Percentiles rank a stretch among this genome's conserved stretches.
These are phyloP conservation scores for Catostomus latipinnis DNA, from an alignment of 2,797 vertebrate species.

Conservation along the genomic window DNA sequence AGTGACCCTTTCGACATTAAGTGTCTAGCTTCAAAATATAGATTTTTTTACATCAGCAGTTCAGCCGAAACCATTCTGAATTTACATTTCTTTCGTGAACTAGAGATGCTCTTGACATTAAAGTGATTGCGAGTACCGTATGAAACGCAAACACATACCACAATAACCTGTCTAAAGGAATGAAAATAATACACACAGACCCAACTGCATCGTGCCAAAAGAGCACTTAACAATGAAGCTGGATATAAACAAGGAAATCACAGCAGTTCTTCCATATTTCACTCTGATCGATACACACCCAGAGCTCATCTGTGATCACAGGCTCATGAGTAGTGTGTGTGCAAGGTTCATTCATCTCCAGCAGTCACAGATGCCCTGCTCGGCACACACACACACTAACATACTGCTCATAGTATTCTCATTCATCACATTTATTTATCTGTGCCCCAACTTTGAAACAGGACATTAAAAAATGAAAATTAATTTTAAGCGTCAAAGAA, in stretches of 20 bases:
- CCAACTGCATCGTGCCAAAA: slow-evolving; percentile 9
- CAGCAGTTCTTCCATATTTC: not conserved
- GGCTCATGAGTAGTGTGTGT: not conserved
- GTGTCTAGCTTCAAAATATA: not conserved
- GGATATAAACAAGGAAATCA: slow-evolving; percentile 9
- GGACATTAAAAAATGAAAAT: slow-evolving; percentile 74
- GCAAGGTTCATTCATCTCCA: slow-evolving; percentile 28
- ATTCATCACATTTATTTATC: slow-evolving; percentile 73
- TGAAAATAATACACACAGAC: not conserved
- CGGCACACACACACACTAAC: slow-evolving; percentile 23
- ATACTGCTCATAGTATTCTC: slow-evolving; percentile 25
- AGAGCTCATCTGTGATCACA: not conserved
- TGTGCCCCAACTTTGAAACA: slow-evolving; percentile 64
- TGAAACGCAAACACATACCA: not conserved
- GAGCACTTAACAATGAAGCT: not conserved
- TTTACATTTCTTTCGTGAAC: too few relatives aligned
- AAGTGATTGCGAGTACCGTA: not conserved
- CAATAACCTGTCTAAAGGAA: not conserved
- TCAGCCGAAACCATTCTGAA: too few relatives aligned
- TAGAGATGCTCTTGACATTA: too few relatives aligned
- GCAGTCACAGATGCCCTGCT: not conserved
- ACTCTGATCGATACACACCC: slow-evolving; percentile 13
- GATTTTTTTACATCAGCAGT: not conserved
- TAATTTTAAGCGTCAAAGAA: slow-evolving; percentile 78
- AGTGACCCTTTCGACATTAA: slow-evolving; percentile 8